Evolutionary conservation across 2,113 vertebrate genomes (phyloP).

Genomic region (Zosterops pallidus): DNA sequence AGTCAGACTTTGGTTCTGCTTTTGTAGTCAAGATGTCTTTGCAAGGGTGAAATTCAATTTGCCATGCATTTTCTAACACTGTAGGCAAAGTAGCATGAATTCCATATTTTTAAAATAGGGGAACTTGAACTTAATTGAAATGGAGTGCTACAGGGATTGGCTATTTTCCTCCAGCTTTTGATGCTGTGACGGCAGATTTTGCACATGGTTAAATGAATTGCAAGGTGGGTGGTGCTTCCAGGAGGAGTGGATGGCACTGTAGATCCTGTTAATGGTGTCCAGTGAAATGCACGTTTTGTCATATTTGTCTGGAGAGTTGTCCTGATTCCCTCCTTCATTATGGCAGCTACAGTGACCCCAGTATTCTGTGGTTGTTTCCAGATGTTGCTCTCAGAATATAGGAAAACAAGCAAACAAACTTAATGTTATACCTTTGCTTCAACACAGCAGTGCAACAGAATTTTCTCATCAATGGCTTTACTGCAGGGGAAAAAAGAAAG

Average conservation of each 20-base stretch:
- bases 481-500: not conserved
- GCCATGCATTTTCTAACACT: not conserved
- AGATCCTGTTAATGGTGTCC: not conserved
- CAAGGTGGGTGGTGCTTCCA: not conserved
- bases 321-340: not conserved
- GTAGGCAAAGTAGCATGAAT: not conserved
- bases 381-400: not conserved
- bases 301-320: not conserved
- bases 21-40: not conserved
- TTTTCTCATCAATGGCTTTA: not conserved
- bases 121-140: not conserved
- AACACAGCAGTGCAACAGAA: not conserved
- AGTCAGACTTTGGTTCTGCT: not conserved
- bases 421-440: not conserved
- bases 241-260: not conserved
- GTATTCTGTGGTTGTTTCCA: not conserved
- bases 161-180: not conserved
- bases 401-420: not conserved
- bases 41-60: constrained; percentile 20
- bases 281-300: not conserved
- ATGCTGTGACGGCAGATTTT: not conserved
- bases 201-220: not conserved
- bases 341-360: not conserved
- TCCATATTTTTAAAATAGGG: not conserved
- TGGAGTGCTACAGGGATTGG: not conserved